Conservation (phyloP, 2,113 vertebrate genomes). For the Hyaena hyaena region DNA sequence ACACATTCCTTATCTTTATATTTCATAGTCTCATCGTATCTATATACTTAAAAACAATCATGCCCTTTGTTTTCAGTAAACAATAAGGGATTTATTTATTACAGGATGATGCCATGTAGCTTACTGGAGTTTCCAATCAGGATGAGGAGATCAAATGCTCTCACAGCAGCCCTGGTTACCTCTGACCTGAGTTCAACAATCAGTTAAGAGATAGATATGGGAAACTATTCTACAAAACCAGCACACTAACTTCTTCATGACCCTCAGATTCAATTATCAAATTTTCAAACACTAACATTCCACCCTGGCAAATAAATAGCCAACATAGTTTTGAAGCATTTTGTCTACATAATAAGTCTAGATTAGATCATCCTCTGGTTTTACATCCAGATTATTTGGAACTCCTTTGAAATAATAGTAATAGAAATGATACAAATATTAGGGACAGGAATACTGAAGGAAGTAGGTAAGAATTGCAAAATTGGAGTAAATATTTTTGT, state of each 20-base stretch:
- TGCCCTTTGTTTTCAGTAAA: not conserved
- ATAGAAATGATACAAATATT: not conserved
- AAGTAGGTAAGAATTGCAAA: not conserved
- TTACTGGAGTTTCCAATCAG: not conserved
- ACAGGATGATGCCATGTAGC: not conserved
- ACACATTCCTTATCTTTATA: not conserved
- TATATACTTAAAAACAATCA: not conserved
- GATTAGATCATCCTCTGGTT: not conserved
- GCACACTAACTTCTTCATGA: not conserved
- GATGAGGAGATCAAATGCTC: not conserved
- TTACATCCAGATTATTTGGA: not conserved
- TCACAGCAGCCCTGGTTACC: not conserved
- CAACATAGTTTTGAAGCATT: not conserved
- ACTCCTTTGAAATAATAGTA: not conserved
- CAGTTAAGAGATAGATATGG: not conserved
- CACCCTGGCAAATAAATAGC: not conserved
- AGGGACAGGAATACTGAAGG: not conserved
- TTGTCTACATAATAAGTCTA: not conserved
- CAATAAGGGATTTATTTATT: not conserved
- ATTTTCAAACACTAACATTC: not conserved
- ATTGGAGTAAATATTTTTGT: not conserved
- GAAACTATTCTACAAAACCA: not conserved
- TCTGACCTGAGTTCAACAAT: not conserved
- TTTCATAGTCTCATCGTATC: not conserved
- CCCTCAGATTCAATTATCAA: not conserved